Evolutionary conservation across 1,140 invertebrate genomes (phyloP).

Genomic region (Psilanteris sp.): DNA sequence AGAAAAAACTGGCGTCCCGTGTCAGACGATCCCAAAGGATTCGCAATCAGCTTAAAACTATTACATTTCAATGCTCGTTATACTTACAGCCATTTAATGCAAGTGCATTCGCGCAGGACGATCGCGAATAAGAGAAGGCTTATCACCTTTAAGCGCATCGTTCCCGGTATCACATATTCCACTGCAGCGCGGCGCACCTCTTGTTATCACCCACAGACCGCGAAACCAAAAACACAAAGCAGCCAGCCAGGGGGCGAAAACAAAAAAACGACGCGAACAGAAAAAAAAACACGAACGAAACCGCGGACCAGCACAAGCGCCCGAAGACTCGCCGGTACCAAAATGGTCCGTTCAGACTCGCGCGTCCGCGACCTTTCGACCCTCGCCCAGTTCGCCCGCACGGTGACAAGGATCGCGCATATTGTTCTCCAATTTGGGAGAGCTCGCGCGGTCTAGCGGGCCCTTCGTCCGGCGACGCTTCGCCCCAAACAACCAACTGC

Average conservation of each 20-base stretch:
- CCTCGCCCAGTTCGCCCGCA: neutral
- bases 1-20: too few relatives aligned
- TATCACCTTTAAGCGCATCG: conserved; percentile 67
- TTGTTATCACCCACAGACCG: neutral
- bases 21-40: neutral
- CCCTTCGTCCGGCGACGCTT: conserved; percentile 1
- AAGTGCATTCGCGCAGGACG: conserved; percentile 69
- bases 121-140: conserved; percentile 68
- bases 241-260: too few relatives aligned
- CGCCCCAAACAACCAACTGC: too few relatives aligned
- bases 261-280: too few relatives aligned
- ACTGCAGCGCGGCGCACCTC: conserved; percentile 8
- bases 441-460: neutral
- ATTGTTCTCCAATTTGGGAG: conserved; percentile 18
- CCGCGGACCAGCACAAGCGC: too few relatives aligned
- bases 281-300: too few relatives aligned
- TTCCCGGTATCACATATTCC: conserved; percentile 68
- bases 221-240: neutral
- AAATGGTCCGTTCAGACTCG: too few relatives aligned
- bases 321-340: too few relatives aligned
- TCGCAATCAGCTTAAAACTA: too few relatives aligned
- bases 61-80: too few relatives aligned
- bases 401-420: conserved; percentile 5
- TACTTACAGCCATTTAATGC: conserved; percentile 80
- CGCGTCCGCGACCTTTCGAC: too few relatives aligned